Conservation (phyloP, 2,113 vertebrate genomes). For the Brachyistius frenatus region DNA sequence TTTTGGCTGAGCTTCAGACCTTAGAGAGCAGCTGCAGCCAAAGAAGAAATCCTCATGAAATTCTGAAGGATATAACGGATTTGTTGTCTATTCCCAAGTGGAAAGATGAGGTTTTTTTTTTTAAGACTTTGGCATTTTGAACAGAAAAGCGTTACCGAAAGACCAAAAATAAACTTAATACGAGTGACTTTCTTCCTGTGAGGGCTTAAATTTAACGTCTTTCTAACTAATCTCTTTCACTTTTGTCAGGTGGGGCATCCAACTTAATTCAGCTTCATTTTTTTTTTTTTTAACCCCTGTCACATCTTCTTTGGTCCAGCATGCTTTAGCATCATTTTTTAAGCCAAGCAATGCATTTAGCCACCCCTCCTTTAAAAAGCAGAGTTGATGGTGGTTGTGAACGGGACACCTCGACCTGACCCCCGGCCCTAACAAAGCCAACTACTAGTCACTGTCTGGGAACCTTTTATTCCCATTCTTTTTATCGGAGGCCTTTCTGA, state of each 20-base stretch:
- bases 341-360: conserved; percentile 9
- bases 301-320: conserved; percentile 21
- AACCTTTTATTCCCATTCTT: conserved; percentile 75
- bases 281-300: conserved; percentile 33
- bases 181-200: too few relatives aligned
- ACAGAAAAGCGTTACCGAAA: too few relatives aligned
- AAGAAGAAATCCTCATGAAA: conserved; percentile 15
- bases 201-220: too few relatives aligned
- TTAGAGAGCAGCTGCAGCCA: conserved; percentile 53
- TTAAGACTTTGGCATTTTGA: too few relatives aligned
- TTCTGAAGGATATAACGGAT: conserved; percentile 23
- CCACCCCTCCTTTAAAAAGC: conserved; percentile 25
- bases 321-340: conserved; percentile 65
- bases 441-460: conserved; percentile 83
- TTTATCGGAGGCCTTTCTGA: conserved; percentile 54
- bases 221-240: conserved; percentile 48
- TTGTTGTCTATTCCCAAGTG: conserved; percentile 13
- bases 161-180: too few relatives aligned
- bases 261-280: conserved; percentile 46
- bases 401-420: conserved; percentile 76
- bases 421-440: conserved; percentile 77
- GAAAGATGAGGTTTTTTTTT: neutral
- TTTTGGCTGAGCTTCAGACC: too few relatives aligned
- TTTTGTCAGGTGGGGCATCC: neutral
- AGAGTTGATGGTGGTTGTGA: conserved; percentile 33